These are phyloP conservation scores for Diglossa brunneiventris DNA, from an alignment of 2,113 vertebrate genomes.

Conservation along the genomic window DNA sequence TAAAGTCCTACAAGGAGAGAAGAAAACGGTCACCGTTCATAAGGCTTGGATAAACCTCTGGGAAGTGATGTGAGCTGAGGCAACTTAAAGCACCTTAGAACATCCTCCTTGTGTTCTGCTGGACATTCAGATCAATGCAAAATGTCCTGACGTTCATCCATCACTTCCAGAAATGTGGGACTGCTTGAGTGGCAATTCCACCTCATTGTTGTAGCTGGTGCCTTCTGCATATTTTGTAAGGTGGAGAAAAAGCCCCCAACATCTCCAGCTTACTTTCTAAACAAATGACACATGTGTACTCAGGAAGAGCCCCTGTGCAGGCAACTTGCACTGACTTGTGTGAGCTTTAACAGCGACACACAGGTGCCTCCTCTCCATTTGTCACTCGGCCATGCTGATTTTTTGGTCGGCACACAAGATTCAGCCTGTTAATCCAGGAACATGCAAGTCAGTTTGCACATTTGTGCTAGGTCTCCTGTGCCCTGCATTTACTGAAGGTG, in stretches of 20 bases:
- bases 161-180: not conserved
- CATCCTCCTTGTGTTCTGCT: not conserved
- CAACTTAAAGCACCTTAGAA: not conserved
- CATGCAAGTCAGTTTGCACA: not conserved
- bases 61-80: not conserved
- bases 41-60: not conserved
- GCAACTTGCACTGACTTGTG: rapidly evolving
- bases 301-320: not conserved
- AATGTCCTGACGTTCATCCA: not conserved
- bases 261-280: not conserved
- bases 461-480: not conserved
- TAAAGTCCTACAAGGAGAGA: not conserved
- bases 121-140: not conserved
- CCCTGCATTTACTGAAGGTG: not conserved
- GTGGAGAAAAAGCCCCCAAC: not conserved
- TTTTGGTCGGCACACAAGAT: not conserved
- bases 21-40: not conserved
- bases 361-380: not conserved
- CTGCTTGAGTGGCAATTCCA: not conserved
- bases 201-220: not conserved
- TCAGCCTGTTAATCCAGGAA: not conserved
- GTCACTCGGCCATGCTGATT: not conserved
- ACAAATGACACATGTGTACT: not conserved
- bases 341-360: not conserved
- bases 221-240: not conserved